Evolutionary conservation across 2,797 vertebrate species (phyloP), one percentile per base, ranked within the genome.

Genomic region (Sebastiscus tertius): DNA sequence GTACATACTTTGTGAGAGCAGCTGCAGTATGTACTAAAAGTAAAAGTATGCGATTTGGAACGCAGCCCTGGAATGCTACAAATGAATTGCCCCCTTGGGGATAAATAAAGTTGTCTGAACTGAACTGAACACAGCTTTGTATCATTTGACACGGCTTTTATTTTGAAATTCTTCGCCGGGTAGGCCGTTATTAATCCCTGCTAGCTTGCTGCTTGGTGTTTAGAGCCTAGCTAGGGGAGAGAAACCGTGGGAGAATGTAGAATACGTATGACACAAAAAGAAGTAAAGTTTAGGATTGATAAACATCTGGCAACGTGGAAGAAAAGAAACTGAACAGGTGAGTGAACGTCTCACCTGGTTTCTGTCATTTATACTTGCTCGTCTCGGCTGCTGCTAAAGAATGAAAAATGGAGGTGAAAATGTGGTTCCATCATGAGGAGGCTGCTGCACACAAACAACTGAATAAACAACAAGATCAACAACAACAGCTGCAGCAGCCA

Each of bases 161-260:
- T 75, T 91, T 58, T 86, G 87, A 82, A 89, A 80, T 0, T 0
- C 0, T 0, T 0, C 2, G 1, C 46, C 72, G 87, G 88, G 87
- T 83, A 12, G 1, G 27, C 3, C 2, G 0, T 2, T 4, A 5
- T 20, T 27, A 4, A 4, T 8, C 1, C 0, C 5, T 0, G 73
- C 73, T 31, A 52, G 29, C 81, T 90, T 93, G 75, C 80, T 77
- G 79, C 80, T 92, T 93, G 83, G 78, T 90, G 84, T 87, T 29
- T 14, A 39, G 88, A 94, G 93, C 84, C 90, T 93, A 52, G 94
- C 92, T 90, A 59, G 94, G 94, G 93, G 94, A 94, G 94, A 94
- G 94, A 91, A 89, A 80, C 83, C 78, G 85, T 68, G 68, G 89
- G 77, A 87, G 87, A 88, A 89, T 85, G 90, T 54, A 73, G 68